These are phyloP conservation scores for Balanococcus diminutus DNA, from an alignment of 2,888 invertebrate genomes.

Conservation along the genomic window DNA sequence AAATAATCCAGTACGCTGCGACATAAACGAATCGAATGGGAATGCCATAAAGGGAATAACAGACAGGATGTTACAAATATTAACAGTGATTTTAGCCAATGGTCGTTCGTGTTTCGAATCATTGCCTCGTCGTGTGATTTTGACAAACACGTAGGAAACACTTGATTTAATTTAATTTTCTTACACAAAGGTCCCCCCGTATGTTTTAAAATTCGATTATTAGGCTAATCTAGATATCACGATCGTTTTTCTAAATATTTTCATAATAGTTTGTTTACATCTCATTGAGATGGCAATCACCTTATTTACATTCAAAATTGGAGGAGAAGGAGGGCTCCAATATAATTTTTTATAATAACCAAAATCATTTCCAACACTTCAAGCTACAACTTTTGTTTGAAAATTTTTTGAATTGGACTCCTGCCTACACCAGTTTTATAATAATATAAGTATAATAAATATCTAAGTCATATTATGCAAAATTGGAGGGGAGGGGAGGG, in stretches of 20 bases:
- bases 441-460: too few species aligned
- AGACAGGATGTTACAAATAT: slow-evolving; percentile 38
- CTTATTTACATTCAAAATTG: too few species aligned
- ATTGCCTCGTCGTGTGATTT: not conserved
- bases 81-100: slow-evolving; percentile 35
- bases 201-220: not conserved
- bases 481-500: too few species aligned
- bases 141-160: slow-evolving; percentile 3
- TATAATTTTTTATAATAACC: too few species aligned
- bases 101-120: slow-evolving; percentile 15
- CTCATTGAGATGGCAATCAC: not conserved
- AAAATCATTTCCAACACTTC: too few species aligned
- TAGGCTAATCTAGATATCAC: not conserved
- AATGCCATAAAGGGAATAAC: slow-evolving; percentile 27
- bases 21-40: slow-evolving; percentile 19
- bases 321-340: too few species aligned
- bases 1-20: not conserved
- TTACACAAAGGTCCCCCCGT: not conserved
- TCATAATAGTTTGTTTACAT: not conserved
- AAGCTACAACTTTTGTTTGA: too few species aligned
- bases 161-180: slow-evolving; percentile 26
- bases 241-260: not conserved
- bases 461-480: too few species aligned
- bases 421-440: too few species aligned
- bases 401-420: too few species aligned